Percentiles rank a stretch among this genome's conserved stretches.
Conservation (phyloP, 1,140 invertebrate genomes). For the Drosophila suzukii region DNA sequence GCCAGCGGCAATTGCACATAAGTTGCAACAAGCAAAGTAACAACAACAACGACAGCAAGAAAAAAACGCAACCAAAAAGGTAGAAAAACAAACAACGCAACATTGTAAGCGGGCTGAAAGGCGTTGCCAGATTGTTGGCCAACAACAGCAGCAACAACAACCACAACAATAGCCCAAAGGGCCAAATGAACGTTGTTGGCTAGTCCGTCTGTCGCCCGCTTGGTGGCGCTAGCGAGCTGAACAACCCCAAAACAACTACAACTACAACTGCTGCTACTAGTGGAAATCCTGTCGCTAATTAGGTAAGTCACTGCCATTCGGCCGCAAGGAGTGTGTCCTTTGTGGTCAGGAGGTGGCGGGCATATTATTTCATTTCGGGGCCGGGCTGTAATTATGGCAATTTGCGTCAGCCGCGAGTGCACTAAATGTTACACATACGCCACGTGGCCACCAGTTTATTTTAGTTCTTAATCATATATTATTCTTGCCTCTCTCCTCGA, state of each 20-base stretch:
- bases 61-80: conserved; percentile 37
- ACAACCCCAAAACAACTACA: conserved; percentile 8
- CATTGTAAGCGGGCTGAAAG: conserved; percentile 43
- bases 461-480: not conserved
- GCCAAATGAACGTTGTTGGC: conserved; percentile 45
- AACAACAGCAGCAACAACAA: conserved; percentile 1
- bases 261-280: conserved; percentile 36
- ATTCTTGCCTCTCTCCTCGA: not conserved
- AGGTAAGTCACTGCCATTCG: conserved; percentile 57
- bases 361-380: conserved; percentile 66
- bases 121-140: conserved; percentile 52
- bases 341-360: conserved; percentile 33
- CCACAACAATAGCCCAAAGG: conserved; percentile 47
- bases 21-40: conserved; percentile 65
- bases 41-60: conserved; percentile 28
- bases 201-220: conserved; percentile 41
- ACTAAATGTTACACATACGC: conserved; percentile 52
- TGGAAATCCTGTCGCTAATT: conserved; percentile 76
- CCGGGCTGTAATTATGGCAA: conserved; percentile 62
- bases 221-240: conserved; percentile 33
- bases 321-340: conserved; percentile 14
- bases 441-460: conserved; percentile 21
- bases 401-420: conserved; percentile 49
- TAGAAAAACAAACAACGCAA: conserved; percentile 20
- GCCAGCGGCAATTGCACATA: conserved; percentile 67